Evolutionary conservation across 2,888 invertebrate species (phyloP).

Genomic region (Synanthedon andrenaeformis): DNA sequence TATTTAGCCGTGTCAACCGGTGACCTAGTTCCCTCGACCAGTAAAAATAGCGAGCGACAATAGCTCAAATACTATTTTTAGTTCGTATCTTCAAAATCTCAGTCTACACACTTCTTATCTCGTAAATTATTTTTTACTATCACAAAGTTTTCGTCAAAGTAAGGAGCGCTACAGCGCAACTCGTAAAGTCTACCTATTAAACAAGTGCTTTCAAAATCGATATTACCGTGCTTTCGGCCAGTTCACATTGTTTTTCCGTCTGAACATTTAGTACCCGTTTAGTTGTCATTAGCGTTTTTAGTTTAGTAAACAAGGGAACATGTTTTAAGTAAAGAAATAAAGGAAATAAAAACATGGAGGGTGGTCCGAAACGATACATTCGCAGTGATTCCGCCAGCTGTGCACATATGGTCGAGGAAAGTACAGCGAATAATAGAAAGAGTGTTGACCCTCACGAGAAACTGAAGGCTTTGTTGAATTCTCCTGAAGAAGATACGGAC

Average conservation of each 20-base stretch:
- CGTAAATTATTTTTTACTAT: conserved; percentile 8
- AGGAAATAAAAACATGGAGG: conserved; percentile 41
- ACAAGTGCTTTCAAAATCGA: conserved; percentile 16
- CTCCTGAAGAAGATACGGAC: conserved; percentile 56
- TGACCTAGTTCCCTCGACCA: conserved; percentile 61
- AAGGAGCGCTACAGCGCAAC: conserved; percentile 33
- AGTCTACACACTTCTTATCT: conserved; percentile 31
- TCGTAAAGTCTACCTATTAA: background rate
- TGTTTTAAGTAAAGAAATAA: conserved; percentile 40
- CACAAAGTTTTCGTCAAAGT: conserved; percentile 10
- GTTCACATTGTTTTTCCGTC: conserved; percentile 40
- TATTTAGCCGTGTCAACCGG: conserved; percentile 37
- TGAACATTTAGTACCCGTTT: conserved; percentile 39
- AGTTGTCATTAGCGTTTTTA: conserved; percentile 50
- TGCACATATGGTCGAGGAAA: conserved; percentile 63
- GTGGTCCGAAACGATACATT: conserved; percentile 53
- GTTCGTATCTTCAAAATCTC: conserved; percentile 54
- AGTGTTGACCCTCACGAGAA: conserved; percentile 58
- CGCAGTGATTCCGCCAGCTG: conserved; percentile 63
- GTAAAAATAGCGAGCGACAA: conserved; percentile 66
- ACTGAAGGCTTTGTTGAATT: conserved; percentile 54
- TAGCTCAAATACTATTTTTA: conserved; percentile 68
- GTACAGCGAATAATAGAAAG: conserved; percentile 45
- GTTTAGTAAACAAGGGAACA: conserved; percentile 65
- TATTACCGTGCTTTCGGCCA: conserved; percentile 26